These are phyloP conservation scores for Cyaniris semiargus DNA, from an alignment of 2,888 invertebrate genomes.

Conservation along the genomic window DNA sequence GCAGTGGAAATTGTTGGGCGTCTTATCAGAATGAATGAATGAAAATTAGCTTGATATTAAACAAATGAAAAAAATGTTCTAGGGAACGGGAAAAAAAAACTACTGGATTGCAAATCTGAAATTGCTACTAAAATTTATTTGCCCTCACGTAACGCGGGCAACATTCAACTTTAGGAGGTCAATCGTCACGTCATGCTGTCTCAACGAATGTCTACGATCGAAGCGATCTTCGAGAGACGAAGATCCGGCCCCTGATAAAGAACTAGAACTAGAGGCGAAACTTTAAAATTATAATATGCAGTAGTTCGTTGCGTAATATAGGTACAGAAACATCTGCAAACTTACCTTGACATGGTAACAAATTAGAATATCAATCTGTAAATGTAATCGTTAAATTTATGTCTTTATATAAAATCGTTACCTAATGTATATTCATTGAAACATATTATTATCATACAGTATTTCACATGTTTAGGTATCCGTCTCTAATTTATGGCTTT, in stretches of 20 bases:
- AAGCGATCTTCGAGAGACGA: neutral
- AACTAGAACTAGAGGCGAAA: slow-evolving; percentile 7
- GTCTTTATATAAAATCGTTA: slow-evolving; percentile 21
- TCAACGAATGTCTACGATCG: neutral
- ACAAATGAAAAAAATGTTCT: too few relatives aligned
- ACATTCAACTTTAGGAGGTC: neutral
- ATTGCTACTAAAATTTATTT: too few relatives aligned
- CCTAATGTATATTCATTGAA: slow-evolving; percentile 21
- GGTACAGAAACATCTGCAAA: slow-evolving; percentile 14
- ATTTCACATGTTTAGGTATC: slow-evolving; percentile 14
- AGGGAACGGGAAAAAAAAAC: too few relatives aligned
- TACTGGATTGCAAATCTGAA: too few relatives aligned
- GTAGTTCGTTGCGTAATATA: slow-evolving; percentile 7
- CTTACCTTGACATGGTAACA: slow-evolving; percentile 24
- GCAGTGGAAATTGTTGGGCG: too few relatives aligned
- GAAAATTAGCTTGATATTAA: too few relatives aligned
- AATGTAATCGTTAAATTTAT: slow-evolving; percentile 27
- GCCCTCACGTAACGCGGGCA: too few relatives aligned
- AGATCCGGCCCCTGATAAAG: neutral
- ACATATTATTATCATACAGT: slow-evolving; percentile 6
- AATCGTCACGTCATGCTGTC: neutral
- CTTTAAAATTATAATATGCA: slow-evolving; percentile 13
- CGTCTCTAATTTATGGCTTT: neutral
- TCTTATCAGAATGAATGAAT: too few relatives aligned
- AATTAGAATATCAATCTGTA: slow-evolving; percentile 24